Evolutionary conservation across 2,113 vertebrate genomes (phyloP).

Genomic region (Myrmophylax atrothorax): DNA sequence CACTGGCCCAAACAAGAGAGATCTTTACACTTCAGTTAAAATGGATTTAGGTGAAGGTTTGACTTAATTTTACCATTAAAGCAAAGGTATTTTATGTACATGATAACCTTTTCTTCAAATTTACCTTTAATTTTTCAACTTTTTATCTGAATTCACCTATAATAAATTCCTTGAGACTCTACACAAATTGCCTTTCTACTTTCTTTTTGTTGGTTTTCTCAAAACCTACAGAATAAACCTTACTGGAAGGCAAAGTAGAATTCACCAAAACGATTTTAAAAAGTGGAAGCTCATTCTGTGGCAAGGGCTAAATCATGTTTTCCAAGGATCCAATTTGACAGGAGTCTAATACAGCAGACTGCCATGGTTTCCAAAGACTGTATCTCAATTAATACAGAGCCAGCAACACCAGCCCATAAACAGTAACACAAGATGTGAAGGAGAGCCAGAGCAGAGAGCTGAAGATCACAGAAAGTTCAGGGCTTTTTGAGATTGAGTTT

Average conservation of each 20-base stretch:
- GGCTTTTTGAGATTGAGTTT: not conserved
- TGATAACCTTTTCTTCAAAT: not conserved
- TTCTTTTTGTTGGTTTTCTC: not conserved
- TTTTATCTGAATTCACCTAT: not conserved
- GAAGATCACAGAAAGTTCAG: not conserved
- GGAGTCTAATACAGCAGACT: not conserved
- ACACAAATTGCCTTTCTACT: not conserved
- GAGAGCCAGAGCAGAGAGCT: not conserved
- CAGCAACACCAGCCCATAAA: not conserved
- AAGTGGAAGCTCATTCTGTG: not conserved
- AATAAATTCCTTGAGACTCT: not conserved
- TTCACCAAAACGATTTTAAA: not conserved
- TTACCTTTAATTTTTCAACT: too few relatives aligned
- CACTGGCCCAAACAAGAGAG: not conserved
- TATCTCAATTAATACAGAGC: not conserved
- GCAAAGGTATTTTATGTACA: not conserved
- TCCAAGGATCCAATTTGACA: not conserved
- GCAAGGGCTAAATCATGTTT: not conserved
- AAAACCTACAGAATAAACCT: not conserved
- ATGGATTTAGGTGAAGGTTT: not conserved
- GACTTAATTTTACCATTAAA: not conserved
- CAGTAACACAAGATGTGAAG: not conserved
- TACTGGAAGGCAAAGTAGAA: not conserved
- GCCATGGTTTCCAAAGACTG: not conserved
- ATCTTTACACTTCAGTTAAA: not conserved